A percentile compares a stretch with the other conserved stretches of the same genome.
Evolutionary conservation across 1,140 invertebrate genomes (phyloP).

Genomic region (Saccostrea echinata): DNA sequence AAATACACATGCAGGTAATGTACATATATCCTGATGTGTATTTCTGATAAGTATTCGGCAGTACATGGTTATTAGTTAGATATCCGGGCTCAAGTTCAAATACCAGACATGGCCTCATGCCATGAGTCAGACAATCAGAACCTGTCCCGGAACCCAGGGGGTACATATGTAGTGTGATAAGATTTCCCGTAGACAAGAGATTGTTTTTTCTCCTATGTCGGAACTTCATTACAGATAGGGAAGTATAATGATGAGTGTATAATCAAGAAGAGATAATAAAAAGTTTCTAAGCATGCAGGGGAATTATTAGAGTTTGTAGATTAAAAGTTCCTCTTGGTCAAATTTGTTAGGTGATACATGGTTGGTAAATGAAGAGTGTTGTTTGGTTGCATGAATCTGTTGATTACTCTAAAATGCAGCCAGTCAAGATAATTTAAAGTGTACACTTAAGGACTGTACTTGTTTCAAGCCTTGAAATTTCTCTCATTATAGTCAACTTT

Average conservation of each 20-base stretch:
- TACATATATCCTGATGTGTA: slow-evolving; percentile 15
- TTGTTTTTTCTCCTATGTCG: background rate
- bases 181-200: background rate
- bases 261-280: background rate
- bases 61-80: background rate
- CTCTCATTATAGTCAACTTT: too few relatives aligned
- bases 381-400: too few relatives aligned
- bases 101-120: slow-evolving; percentile 17
- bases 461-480: too few relatives aligned
- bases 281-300: background rate
- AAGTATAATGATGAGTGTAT: background rate
- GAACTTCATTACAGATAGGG: background rate
- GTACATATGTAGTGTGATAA: slow-evolving; percentile 25
- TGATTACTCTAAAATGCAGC: too few relatives aligned
- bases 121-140: slow-evolving; percentile 16
- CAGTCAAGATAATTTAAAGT: too few relatives aligned
- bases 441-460: too few relatives aligned
- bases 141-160: background rate
- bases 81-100: background rate
- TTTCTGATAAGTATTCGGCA: background rate
- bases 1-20: slow-evolving; percentile 10
- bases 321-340: background rate
- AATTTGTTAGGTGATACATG: background rate
- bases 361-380: too few relatives aligned
- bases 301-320: background rate